Base-by-base conservation (phyloP, 1,140 invertebrate species). In the Musca domestica region DNA sequence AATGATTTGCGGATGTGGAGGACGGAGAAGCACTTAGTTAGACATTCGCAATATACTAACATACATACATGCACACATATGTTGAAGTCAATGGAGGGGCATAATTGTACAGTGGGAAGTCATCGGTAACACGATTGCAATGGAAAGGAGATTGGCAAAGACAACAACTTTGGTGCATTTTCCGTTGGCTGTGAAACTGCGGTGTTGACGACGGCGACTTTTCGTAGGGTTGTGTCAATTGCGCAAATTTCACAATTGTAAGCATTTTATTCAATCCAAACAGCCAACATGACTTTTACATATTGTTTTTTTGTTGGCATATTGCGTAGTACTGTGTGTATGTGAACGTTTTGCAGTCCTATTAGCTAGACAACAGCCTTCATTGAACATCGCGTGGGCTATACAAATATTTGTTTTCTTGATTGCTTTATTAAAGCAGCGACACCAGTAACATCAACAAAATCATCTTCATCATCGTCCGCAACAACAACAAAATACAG, bases 321-420 rank as follows among this genome's bases (percentile, higher is more conserved):
- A 19, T 20, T 41, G 34, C 27, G 27, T 30, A 9, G 3, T 41
- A 10, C 12, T 41, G 34, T 41, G 34, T 41, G 34, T 5, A 41
- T 41, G 34, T 56, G 52, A n/a, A 27, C 14, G 2, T 61, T 34
- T 34, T 61, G 20, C 22, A 34, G n/a, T 9, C 9, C n/a, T 61
- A 17, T 61, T 34, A 34, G 56, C 19, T 58, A 19, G 27, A 20
- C 6, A 9, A 3, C 17, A n/a, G 17, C 15, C 52, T 41, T 61
- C 27, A 61, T 34, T 61, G 27, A 20, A 61, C 56, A 61, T 61
- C 27, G 56, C 56, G 56, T 61, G 56, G 56, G 56, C 20, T 61
- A 27, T 41, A 61, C 17, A 61, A 61, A 61, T 61, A 61, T 61
- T 61, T 61, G 56, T 30, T 61, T 34, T 61, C 27, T 34, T 61